Evolutionary conservation across 2,797 vertebrate genomes (phyloP), one percentile per base, ranked within the genome.

Genomic region (Picus viridis): DNA sequence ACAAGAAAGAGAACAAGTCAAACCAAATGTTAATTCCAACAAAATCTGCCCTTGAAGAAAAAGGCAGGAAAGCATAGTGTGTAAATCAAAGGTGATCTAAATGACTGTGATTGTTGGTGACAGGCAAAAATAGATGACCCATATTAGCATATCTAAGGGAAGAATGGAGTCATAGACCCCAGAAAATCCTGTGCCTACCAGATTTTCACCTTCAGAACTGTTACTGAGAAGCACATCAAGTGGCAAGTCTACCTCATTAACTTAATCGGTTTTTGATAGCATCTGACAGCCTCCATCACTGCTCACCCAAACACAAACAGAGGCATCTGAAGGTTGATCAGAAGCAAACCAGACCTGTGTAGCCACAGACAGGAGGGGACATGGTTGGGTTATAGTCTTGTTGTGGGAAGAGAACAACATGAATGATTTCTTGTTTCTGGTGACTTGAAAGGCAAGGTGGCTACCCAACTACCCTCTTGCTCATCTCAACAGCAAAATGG

Each of bases 241-340:
- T 73, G 57, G 84, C 65, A 93, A 94, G 93, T 87, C 89, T 93
- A 89, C 78, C 79, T 93, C 82, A 87, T 95, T 95, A 93, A 88
- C 65, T 87, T 90, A 57, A 95, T 86, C 87, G 86, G 84, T 10
- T 95, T 95, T 91, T 88, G 87, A 94, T 75, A 69, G 77, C 76
- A 83, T 89, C 73, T 67, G 43, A 93, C 89, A 75, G 53, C 63
- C 92, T 70, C 83, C 83, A 89, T 75, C 79, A 78, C 86, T 74
- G 81, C 69, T 90, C 90, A 71, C 72, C 79, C 78, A 62, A 83
- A 83, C 47, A 63, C 43, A 67, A 86, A 81, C 69, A 92, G 89
- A 87, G 67, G 74, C 90, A 88, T 67, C 90, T 93, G 86, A 96
- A 93, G 73, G 83, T 72, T 94, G 83, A 75, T 78, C 80, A 77